Evolutionary conservation across 2,797 vertebrate species (phyloP).

Genomic region (Eremophila alpestris): DNA sequence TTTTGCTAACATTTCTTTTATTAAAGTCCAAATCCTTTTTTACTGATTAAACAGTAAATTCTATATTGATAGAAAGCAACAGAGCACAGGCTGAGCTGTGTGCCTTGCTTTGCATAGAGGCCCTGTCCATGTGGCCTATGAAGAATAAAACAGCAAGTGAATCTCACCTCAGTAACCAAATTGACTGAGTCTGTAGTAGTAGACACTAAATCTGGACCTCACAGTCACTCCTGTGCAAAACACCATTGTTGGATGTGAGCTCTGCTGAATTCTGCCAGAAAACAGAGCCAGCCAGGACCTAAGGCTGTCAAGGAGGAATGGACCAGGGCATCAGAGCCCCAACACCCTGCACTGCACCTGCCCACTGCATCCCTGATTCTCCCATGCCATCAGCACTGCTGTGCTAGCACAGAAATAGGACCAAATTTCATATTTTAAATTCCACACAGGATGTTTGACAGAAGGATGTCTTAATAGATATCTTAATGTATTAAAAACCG

Average conservation of each 20-base stretch:
- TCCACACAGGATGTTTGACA: neutral
- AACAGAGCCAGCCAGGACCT: fast-evolving
- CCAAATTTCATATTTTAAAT: neutral
- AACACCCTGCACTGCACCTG: neutral
- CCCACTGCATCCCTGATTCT: neutral
- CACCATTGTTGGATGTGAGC: neutral
- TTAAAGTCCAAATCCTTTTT: neutral
- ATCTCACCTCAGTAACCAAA: neutral
- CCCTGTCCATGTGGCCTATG: neutral
- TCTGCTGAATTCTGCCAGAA: neutral
- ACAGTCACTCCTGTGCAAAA: neutral
- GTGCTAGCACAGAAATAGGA: neutral
- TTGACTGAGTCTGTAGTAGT: neutral
- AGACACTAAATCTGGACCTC: neutral
- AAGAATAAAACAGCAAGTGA: neutral
- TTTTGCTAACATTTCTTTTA: neutral
- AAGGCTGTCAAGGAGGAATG: neutral
- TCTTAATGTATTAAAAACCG: neutral
- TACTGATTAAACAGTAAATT: neutral
- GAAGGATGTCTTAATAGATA: neutral
- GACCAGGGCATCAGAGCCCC: neutral
- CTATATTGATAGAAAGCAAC: neutral
- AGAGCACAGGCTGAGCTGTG: neutral
- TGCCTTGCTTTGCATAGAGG: neutral
- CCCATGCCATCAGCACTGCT: neutral